phyloP scores from a whole-genome alignment of 2,113 vertebrate genomes.

The Zingel zingel region DNA sequence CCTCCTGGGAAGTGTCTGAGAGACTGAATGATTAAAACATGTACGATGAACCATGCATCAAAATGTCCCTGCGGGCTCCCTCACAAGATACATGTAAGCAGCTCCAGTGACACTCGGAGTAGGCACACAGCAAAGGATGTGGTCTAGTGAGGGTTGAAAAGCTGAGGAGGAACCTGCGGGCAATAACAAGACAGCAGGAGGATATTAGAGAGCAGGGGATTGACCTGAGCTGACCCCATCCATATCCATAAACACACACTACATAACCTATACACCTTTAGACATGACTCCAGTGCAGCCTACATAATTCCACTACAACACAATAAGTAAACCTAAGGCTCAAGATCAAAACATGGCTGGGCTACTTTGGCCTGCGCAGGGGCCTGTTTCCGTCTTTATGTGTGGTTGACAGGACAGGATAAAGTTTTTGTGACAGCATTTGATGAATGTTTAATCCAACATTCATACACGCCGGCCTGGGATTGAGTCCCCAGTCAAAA shows the following conservation, averaged over 20 bases:
- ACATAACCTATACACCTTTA: constrained; percentile 57
- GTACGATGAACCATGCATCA: constrained; percentile 84
- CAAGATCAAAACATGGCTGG: constrained; percentile 50
- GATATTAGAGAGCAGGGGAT: constrained; percentile 72
- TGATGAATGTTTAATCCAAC: constrained; percentile 87
- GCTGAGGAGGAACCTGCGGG: constrained; percentile 63
- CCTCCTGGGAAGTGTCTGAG: constrained; percentile 80
- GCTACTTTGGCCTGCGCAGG: constrained; percentile 42
- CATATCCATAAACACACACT: constrained; percentile 68
- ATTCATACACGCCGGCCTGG: constrained; percentile 78
- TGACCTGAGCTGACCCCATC: constrained; percentile 73
- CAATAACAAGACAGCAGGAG: constrained; percentile 73
- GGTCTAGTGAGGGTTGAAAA: constrained; percentile 63
- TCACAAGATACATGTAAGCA: constrained; percentile 75
- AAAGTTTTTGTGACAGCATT: constrained; percentile 85
- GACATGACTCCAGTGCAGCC: constrained; percentile 53
- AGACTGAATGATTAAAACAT: constrained; percentile 87
- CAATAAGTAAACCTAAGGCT: constrained; percentile 41
- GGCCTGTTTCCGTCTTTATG: constrained; percentile 54
- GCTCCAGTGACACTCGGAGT: constrained; percentile 68
- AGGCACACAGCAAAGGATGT: constrained; percentile 59
- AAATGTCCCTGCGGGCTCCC: constrained; percentile 78
- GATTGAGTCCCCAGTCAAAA: constrained; percentile 82
- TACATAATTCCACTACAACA: constrained; percentile 68
- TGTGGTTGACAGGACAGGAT: constrained; percentile 78